These are phyloP conservation scores for Fulmarus glacialis DNA, from an alignment of 2,113 vertebrate species.

Conservation along the genomic window DNA sequence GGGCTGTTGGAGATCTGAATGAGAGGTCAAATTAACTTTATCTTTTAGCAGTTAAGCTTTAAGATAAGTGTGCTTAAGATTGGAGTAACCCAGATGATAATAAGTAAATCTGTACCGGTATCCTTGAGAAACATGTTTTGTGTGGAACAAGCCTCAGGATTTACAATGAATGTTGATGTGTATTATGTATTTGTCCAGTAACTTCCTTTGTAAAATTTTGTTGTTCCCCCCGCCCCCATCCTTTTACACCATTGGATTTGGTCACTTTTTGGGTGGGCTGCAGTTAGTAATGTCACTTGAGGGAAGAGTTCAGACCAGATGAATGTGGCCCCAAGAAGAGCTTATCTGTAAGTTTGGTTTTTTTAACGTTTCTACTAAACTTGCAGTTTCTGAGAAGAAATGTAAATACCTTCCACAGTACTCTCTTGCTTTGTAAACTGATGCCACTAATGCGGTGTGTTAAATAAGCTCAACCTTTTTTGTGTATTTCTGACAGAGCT, in stretches of 20 bases:
- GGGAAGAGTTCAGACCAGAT: neutral
- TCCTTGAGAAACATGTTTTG: neutral
- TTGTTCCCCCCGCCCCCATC: rapidly evolving
- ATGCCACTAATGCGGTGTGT: neutral
- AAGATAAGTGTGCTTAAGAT: neutral
- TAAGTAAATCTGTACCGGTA: neutral
- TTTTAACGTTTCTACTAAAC: neutral
- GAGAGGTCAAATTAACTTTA: neutral
- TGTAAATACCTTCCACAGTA: neutral
- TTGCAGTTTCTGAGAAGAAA: neutral
- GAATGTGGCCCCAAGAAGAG: neutral
- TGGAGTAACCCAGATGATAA: neutral
- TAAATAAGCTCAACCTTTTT: neutral
- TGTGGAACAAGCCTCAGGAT: neutral
- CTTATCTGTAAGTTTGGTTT: rapidly evolving
- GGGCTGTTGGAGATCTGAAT: neutral
- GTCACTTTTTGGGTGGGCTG: neutral
- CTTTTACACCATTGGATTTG: neutral
- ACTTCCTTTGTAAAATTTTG: neutral
- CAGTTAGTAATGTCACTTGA: neutral
- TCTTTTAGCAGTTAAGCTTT: neutral
- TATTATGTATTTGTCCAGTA: neutral
- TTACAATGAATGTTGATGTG: neutral
- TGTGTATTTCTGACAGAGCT: neutral
- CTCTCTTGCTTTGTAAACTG: neutral